A percentile compares a stretch with the other conserved stretches of the same genome.
Conservation (phyloP, 2,797 vertebrate genomes). For the Masticophis lateralis region DNA sequence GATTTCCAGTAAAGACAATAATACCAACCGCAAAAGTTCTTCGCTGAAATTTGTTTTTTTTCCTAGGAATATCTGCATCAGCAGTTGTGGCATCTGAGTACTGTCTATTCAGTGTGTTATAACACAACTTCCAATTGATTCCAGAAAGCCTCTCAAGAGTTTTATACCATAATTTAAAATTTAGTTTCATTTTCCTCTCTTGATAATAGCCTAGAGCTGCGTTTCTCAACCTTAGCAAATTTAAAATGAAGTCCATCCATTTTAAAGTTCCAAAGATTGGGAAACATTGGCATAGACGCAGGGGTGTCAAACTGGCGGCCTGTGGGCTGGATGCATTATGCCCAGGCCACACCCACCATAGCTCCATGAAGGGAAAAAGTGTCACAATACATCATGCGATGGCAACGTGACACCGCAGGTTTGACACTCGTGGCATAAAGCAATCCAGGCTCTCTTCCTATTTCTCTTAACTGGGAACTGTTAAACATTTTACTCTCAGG, state of each 20-base stretch:
- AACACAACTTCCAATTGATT: not conserved
- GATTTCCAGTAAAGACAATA: not conserved
- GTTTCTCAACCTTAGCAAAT: not conserved
- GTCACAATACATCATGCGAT: too few species aligned
- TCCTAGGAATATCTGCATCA: not conserved
- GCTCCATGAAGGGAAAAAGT: too few species aligned
- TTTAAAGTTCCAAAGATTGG: not conserved
- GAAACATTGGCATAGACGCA: not conserved
- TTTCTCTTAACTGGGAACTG: not conserved
- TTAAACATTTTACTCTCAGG: not conserved
- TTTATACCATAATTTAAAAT: not conserved
- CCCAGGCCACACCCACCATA: too few species aligned
- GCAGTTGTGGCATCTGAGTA: not conserved
- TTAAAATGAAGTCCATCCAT: not conserved
- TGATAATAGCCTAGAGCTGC: not conserved
- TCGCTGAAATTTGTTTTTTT: not conserved
- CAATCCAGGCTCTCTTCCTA: not conserved
- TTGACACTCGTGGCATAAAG: not conserved
- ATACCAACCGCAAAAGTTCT: not conserved
- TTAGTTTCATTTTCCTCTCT: not conserved
- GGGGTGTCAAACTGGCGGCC: too few species aligned
- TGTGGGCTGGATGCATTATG: too few species aligned
- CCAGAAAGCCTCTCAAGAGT: not conserved
- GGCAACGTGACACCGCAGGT: too few species aligned
- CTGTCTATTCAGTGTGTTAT: not conserved